These are phyloP conservation scores for Sialis lutaria DNA, from an alignment of 2,888 invertebrate genomes.

Conservation along the genomic window DNA sequence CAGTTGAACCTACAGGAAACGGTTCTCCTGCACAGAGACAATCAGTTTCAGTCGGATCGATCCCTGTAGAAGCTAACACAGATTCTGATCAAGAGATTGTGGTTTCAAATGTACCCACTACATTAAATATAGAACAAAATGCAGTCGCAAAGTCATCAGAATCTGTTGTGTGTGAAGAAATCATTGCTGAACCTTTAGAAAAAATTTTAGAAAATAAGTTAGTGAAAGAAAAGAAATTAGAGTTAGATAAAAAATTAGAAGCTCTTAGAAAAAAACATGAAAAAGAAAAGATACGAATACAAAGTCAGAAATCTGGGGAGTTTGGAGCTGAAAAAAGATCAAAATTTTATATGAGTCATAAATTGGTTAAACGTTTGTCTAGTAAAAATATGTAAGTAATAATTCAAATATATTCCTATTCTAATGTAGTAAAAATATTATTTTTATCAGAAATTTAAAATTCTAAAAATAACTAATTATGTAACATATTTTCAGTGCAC, in stretches of 20 bases:
- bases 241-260: slow-evolving; percentile 79
- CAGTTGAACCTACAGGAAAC: slow-evolving; percentile 17
- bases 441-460: not conserved
- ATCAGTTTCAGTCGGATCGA: slow-evolving; percentile 14
- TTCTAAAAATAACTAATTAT: not conserved
- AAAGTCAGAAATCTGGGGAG: slow-evolving; percentile 39
- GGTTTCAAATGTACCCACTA: slow-evolving; percentile 7
- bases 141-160: slow-evolving; percentile 18
- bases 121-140: slow-evolving; percentile 16
- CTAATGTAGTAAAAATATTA: not conserved
- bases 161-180: slow-evolving; percentile 33
- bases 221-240: slow-evolving; percentile 65
- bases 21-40: slow-evolving; percentile 32
- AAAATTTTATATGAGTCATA: slow-evolving; percentile 57
- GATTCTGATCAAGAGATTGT: slow-evolving; percentile 9
- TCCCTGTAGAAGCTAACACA: slow-evolving; percentile 5
- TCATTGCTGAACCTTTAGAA: slow-evolving; percentile 63
- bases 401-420: slow-evolving; percentile 2
- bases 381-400: slow-evolving; percentile 59
- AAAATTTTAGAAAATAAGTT: slow-evolving; percentile 64
- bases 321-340: slow-evolving; percentile 41
- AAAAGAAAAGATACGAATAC: slow-evolving; percentile 46
- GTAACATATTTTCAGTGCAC: slow-evolving; percentile 1
- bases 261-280: slow-evolving; percentile 65
- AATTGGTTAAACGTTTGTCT: slow-evolving; percentile 57